These are phyloP conservation scores for Cyprinodon variegatus DNA, from an alignment of 2,113 vertebrate species.

Conservation along the genomic window DNA sequence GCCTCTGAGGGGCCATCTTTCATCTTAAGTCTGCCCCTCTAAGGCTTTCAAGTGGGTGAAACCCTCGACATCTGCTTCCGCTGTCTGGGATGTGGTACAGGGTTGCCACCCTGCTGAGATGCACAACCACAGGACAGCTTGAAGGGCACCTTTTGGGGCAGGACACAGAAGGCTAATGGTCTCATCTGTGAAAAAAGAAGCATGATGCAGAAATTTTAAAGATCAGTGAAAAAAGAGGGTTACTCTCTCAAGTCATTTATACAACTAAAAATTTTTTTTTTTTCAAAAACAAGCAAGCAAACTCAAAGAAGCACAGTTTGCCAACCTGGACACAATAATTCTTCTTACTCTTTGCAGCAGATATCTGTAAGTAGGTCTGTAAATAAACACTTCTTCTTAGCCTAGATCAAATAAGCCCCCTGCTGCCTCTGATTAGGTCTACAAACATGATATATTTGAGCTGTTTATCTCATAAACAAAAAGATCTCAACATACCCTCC, in stretches of 20 bases:
- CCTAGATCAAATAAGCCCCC: slow-evolving; percentile 73
- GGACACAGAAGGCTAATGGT: slow-evolving; percentile 9
- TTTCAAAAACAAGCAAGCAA: slow-evolving; percentile 41
- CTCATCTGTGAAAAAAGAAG: slow-evolving; percentile 4
- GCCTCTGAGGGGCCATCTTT: slow-evolving; percentile 75
- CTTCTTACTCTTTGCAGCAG: slow-evolving; percentile 68
- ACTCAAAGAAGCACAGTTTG: slow-evolving; percentile 57
- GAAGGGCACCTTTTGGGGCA: slow-evolving; percentile 37
- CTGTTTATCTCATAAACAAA: slow-evolving; percentile 75
- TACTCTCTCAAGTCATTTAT: slow-evolving; percentile 6
- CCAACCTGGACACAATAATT: slow-evolving; percentile 71
- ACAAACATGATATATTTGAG: slow-evolving; percentile 76
- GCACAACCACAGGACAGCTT: slow-evolving; percentile 44
- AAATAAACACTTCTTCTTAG: slow-evolving; percentile 74
- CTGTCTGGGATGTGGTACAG: slow-evolving; percentile 54
- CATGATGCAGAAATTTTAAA: neutral
- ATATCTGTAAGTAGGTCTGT: slow-evolving; percentile 75
- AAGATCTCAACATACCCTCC: slow-evolving; percentile 65
- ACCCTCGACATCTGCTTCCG: slow-evolving; percentile 79
- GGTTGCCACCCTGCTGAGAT: slow-evolving; percentile 64
- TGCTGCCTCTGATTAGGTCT: slow-evolving; percentile 71
- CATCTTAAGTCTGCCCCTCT: slow-evolving; percentile 70
- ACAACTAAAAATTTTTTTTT: slow-evolving; percentile 11
- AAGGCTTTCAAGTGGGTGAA: slow-evolving; percentile 73
- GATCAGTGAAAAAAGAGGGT: slow-evolving; percentile 9